A percentile compares a stretch with the other conserved stretches of the same genome.
These are phyloP conservation scores for Sipha flava DNA, from an alignment of 1,140 invertebrate genomes.

Conservation along the genomic window DNA sequence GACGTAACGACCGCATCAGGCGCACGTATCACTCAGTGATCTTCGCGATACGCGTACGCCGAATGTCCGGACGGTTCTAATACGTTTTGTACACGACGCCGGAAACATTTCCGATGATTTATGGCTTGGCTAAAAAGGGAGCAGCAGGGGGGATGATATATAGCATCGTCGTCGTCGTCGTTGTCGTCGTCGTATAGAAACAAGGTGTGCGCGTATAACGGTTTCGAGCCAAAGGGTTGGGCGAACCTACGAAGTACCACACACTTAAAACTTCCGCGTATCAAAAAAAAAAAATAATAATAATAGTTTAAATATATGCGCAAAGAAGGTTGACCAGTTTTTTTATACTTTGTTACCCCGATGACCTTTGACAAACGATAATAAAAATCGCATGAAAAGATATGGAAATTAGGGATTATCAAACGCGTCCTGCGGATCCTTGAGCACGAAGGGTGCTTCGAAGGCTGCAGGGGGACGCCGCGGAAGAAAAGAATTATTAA, in stretches of 20 bases:
- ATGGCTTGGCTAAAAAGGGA: not conserved
- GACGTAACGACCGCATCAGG: no score
- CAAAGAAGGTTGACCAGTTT: constrained; percentile 25
- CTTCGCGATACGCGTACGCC: no score
- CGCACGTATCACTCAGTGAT: no score
- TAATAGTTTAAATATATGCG: not conserved
- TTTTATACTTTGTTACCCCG: not conserved
- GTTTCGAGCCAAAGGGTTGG: not conserved
- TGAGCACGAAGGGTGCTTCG: not conserved
- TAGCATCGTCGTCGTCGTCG: no score
- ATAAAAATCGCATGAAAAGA: constrained; percentile 7
- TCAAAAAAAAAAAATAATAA: not conserved
- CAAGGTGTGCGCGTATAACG: not conserved
- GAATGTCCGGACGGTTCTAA: no score
- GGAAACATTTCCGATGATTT: not conserved
- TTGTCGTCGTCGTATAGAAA: not conserved
- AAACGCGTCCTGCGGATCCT: not conserved
- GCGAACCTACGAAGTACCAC: not conserved
- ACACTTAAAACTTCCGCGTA: not conserved
- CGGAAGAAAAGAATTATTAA: not conserved
- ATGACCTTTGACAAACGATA: constrained; percentile 28
- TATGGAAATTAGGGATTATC: constrained; percentile 30
- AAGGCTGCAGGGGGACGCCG: not conserved
- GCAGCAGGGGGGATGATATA: no score
- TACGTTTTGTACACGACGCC: not conserved